Evolutionary conservation across 1,140 invertebrate genomes (phyloP), one percentile per base, ranked within the genome.

Genomic region (Babylonia areolata): DNA sequence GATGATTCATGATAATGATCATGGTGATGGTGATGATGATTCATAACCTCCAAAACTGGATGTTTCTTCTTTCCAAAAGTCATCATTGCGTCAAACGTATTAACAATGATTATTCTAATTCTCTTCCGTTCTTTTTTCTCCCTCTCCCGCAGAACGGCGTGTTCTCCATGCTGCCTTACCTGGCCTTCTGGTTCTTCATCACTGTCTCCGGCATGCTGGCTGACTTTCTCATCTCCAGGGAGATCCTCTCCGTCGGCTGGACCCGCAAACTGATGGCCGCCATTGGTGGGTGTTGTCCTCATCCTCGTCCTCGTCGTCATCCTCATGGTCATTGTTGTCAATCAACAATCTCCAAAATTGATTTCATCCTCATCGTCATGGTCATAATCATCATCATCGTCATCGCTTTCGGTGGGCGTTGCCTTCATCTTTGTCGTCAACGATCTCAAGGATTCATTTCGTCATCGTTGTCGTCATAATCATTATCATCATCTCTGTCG

Each of bases 101-200:
- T n/a, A n/a, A n/a, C n/a, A n/a, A n/a, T n/a, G n/a, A n/a, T n/a
- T n/a, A n/a, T n/a, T n/a, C n/a, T n/a, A n/a, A n/a, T n/a, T n/a
- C n/a, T n/a, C n/a, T n/a, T n/a, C n/a, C n/a, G n/a, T n/a, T n/a
- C n/a, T n/a, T n/a, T n/a, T n/a, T n/a, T n/a, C n/a, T n/a, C n/a
- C n/a, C n/a, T n/a, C n/a, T n/a, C n/a, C n/a, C n/a, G 78, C 94
- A 98, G 97, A 98, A 98, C 93, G 97, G 98, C 33, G 94, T 98
- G 1, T 95, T 97, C 83, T 98, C 97, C 2, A 97, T 97, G 77
- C 95, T 99, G 85, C 98, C 98, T 1, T 99, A 98, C 94, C 91
- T 98, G 64, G 96, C 96, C 3, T 98, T 98, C 96, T 96, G 97
- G 6, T 94, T 97, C 35, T 95, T 97, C n/a, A 94, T 98, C 12